Evolutionary conservation across 2,888 invertebrate genomes (phyloP), one percentile per base, ranked within the genome.

Genomic region (Yponomeuta plumbellus): DNA sequence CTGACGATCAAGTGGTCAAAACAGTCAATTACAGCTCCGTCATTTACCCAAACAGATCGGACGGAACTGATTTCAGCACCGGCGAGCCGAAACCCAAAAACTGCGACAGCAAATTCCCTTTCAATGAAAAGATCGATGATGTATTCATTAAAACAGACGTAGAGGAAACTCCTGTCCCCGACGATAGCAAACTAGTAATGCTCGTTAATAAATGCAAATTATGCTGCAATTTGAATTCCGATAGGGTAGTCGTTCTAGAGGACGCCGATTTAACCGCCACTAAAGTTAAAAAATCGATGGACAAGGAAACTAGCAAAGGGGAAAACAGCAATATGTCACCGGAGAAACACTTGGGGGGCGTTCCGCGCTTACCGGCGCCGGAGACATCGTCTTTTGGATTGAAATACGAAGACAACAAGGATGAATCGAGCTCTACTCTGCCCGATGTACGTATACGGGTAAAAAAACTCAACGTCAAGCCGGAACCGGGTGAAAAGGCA

Each of bases 21-120:
- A 84, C 80, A 0, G 79, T 88, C 0, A 86, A 88, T 70, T 86
- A 86, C 73, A 88, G 86, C 21, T 85, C 85, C 0, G 76, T 88
- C 1, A 80, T 84, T 72, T 84, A 82, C 22, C 44, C 44, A 5
- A 52, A 52, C 5, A 52, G 44, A 3, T 3, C 5, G 17, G 3
- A 13, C 44, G 17, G 17, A 13, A 17, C 44, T 17, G 44, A 52
- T 52, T 52, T 52, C 4, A 52, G 44, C 44, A 52, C 44, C 17
- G 44, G 44, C 44, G 44, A 52, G 44, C 44, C 44, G 3, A 17
- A 52, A 17, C 44, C 44, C 1, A 52, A 52, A 52, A 52, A 52
- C 17, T 17, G 44, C 44, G 44, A 52, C 13, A 17, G 1, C 44
- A 52, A 52, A 52, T 52, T 17, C 17, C 44, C 44, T 6, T 13